phyloP scores from a whole-genome alignment of 2,888 invertebrate species.

The Seira sanloemensis region DNA sequence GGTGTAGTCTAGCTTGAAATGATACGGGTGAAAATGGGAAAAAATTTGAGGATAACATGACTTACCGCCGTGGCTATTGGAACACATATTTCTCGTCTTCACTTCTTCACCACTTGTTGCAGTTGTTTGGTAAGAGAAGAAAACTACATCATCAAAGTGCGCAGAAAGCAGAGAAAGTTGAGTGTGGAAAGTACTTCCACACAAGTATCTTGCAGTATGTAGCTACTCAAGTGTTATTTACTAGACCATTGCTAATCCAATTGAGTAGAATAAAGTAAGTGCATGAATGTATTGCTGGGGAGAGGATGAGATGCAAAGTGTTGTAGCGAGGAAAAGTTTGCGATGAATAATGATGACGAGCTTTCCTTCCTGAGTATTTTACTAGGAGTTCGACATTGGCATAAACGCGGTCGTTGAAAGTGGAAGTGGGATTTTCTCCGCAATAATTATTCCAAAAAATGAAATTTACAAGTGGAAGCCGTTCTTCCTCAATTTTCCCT shows the following conservation, averaged over 20 bases:
- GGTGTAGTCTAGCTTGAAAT: too few relatives aligned
- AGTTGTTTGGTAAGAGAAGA: background rate
- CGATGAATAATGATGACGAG: too few relatives aligned
- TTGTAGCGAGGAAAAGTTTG: background rate
- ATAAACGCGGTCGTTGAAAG: too few relatives aligned
- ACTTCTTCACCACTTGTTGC: slow-evolving; percentile 55
- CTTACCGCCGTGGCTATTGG: slow-evolving; percentile 51
- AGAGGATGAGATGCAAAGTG: slow-evolving; percentile 3
- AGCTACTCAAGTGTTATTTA: slow-evolving; percentile 22
- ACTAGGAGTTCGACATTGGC: too few relatives aligned
- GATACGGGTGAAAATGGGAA: too few relatives aligned
- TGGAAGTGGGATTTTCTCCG: too few relatives aligned
- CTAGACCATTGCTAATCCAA: slow-evolving; percentile 38
- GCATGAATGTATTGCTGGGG: slow-evolving; percentile 16
- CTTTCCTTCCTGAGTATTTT: too few relatives aligned
- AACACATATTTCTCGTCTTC: slow-evolving; percentile 48
- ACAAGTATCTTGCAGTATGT: background rate
- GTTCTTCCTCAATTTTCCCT: too few relatives aligned
- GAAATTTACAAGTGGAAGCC: too few relatives aligned
- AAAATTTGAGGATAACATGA: background rate
- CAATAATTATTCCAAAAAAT: too few relatives aligned
- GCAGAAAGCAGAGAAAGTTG: background rate
- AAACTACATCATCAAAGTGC: background rate
- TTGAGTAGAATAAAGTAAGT: background rate
- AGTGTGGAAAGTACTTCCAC: background rate